Evolutionary conservation across 2,113 vertebrate species (phyloP), one percentile per base, ranked within the genome.

Genomic region (Oceanodroma tethys): DNA sequence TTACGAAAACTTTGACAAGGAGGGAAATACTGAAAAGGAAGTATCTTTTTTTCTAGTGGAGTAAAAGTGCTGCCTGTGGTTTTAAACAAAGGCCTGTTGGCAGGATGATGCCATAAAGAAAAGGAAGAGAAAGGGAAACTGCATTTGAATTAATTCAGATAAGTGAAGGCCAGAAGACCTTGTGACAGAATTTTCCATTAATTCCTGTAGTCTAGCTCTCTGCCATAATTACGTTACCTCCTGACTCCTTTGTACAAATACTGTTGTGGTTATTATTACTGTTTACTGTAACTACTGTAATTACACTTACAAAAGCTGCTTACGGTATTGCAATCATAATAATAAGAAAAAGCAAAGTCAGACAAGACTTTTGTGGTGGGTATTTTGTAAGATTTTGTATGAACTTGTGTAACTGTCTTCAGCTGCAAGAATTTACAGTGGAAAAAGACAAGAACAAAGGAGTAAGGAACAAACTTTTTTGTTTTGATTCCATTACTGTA

Each of bases 91-190:
- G 42, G n/a, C 23, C 0, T 81, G n/a, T 85, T 91, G 89, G 84
- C 81, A 93, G 86, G 66, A 89, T 80, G 78, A 36, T 88, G 62
- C 74, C 48, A 47, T 68, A 85, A 76, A 93, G 74, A 85, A 97
- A 82, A 95, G 92, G 93, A 96, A 97, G 81, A 96, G 89, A 95
- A 96, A 91, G 84, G 93, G 91, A 96, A 95, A 93, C 74, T 76
- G 45, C 16, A 3, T 73, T 93, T 87, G 66, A 87, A 79, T 94
- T 81, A 71, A 65, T 86, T 90, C 89, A 91, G 87, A 87, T 95
- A 95, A 95, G 91, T 85, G 74, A 91, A 75, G 86, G 78, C 82
- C 86, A 90, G 82, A 81, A 88, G 68, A 93, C 34, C 55, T 90
- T 83, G 62, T 53, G 72, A 91, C 72, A 95, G 56, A 91, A 91